These are phyloP conservation scores for Gonatopus flavifemur DNA, from an alignment of 1,140 invertebrate species.

Conservation along the genomic window DNA sequence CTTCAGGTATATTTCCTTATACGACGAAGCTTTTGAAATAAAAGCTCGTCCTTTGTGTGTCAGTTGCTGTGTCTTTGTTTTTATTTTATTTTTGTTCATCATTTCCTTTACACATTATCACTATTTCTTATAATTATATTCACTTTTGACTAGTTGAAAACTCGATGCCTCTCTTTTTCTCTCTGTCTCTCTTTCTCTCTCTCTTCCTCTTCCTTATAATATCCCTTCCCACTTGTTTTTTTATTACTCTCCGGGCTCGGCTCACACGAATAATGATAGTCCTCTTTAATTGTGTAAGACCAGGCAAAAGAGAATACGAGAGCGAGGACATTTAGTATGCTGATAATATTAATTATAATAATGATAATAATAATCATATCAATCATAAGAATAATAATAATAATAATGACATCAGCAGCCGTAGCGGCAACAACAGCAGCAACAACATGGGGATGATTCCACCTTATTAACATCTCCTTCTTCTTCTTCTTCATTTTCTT, in stretches of 20 bases:
- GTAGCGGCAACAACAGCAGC: background rate
- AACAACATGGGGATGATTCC: background rate
- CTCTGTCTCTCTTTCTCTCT: background rate
- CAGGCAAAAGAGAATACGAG: too few species aligned
- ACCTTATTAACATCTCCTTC: background rate
- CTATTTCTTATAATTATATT: too few species aligned
- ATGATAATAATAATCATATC: background rate
- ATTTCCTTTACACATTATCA: too few species aligned
- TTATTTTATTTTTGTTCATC: too few species aligned
- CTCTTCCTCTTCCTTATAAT: conserved; percentile 3
- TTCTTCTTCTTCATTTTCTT: background rate
- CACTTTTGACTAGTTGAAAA: too few species aligned
- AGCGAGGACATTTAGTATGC: too few species aligned
- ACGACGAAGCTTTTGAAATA: too few species aligned
- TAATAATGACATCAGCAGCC: background rate
- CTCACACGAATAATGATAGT: conserved; percentile 10
- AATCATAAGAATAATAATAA: background rate
- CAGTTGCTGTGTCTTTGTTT: too few species aligned
- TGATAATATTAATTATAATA: too few species aligned
- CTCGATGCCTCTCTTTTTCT: conserved; percentile 1
- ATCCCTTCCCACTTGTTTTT: background rate
- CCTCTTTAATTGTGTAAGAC: too few species aligned
- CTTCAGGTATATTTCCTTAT: too few species aligned
- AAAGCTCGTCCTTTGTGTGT: too few species aligned
- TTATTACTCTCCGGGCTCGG: background rate